Evolutionary conservation across 1,140 invertebrate species (phyloP), one percentile per base, ranked within the genome.

Genomic region (Chlorops oryzae): DNA sequence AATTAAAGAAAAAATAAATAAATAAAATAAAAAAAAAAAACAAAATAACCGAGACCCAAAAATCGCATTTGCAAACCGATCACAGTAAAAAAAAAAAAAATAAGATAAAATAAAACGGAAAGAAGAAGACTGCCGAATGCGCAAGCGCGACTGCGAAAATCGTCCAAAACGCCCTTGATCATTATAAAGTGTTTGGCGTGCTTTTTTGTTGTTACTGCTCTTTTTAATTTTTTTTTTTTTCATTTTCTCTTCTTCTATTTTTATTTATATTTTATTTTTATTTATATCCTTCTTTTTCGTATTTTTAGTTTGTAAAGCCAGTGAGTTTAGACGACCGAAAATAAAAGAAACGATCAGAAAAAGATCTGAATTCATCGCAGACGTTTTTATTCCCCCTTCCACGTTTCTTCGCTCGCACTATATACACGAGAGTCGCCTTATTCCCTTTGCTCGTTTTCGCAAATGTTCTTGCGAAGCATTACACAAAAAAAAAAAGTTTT

Each of bases 81-180:
- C 27, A 32, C 27, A n/a, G 35, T 18, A 38, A 38, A 38, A 38
- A 38, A n/a, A 9, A 32, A 32, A 32, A 32, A 32, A 32, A 7
- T 32, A n/a, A 7, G n/a, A 32, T 9, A 7, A 32, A 32, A 7
- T 9, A 32, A 7, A 32, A 32, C 28, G n/a, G 7, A 9, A 32
- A 32, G 28, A 42, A n/a, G n/a, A n/a, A n/a, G 43, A 27, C 9
- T 15, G 18, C n/a, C 13, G 17, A 27, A 22, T n/a, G 18, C 21
- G 18, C 42, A 46, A 34, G 20, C 32, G 23, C 25, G 25, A n/a
- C 27, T 15, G 23, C 28, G 15, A 18, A 5, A 46, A 34, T 57
- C 63, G 63, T 59, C 55, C 63, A 65, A 65, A 62, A 57, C 63
- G 63, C 63, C 63, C 63, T 65, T 65, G 63, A 65, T 65, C 59